phyloP scores from a whole-genome alignment of 2,888 invertebrate genomes.

The Nematopogon swammerdamellus region DNA sequence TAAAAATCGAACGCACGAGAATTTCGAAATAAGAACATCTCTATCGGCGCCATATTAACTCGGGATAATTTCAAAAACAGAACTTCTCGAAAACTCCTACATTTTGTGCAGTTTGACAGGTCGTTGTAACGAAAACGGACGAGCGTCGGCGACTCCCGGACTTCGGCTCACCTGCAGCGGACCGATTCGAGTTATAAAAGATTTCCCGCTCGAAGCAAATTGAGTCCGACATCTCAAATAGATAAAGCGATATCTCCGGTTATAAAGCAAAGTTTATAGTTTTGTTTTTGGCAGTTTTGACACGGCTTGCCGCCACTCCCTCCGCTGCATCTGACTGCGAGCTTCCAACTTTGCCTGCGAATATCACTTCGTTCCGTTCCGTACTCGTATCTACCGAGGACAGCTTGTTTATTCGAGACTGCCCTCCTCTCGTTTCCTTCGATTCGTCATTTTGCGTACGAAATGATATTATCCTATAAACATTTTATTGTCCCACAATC shows the following conservation, averaged over 20 bases:
- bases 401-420: too few species aligned
- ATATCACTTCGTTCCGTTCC: slow-evolving; percentile 29
- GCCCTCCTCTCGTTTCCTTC: too few species aligned
- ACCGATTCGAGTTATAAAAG: slow-evolving; percentile 24
- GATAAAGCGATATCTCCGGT: slow-evolving; percentile 49
- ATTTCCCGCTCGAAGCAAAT: slow-evolving; percentile 31
- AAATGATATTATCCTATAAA: too few species aligned
- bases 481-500: too few species aligned
- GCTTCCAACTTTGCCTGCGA: slow-evolving; percentile 46
- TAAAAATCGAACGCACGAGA: too few species aligned
- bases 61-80: too few species aligned
- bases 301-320: slow-evolving; percentile 48
- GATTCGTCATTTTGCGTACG: too few species aligned
- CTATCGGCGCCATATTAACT: too few species aligned
- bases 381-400: too few species aligned
- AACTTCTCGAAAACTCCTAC: not conserved
- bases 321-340: slow-evolving; percentile 40
- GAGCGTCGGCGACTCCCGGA: too few species aligned
- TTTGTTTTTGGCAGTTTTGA: slow-evolving; percentile 59
- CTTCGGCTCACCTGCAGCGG: not conserved
- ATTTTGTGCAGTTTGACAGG: not conserved
- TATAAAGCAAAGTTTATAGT: slow-evolving; percentile 55
- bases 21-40: too few species aligned
- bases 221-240: slow-evolving; percentile 50
- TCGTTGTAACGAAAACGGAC: not conserved